Evolutionary conservation across 2,113 vertebrate genomes (phyloP).

Genomic region (Eclectus roratus): DNA sequence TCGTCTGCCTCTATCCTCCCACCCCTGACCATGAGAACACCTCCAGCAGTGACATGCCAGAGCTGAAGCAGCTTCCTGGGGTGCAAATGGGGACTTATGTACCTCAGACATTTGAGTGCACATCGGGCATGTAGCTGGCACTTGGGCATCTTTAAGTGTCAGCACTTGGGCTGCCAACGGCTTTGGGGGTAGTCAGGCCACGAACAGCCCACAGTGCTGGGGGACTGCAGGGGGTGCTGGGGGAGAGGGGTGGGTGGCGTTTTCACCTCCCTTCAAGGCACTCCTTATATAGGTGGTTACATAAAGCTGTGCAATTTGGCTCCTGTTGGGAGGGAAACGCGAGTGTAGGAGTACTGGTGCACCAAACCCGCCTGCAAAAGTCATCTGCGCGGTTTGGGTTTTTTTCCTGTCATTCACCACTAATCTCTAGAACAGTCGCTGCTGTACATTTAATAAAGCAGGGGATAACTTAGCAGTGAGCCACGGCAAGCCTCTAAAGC

Average conservation of each 20-base stretch:
- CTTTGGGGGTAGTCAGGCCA: accelerated
- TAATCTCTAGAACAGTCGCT: background rate
- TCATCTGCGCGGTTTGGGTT: background rate
- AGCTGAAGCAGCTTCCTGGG: background rate
- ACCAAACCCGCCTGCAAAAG: background rate
- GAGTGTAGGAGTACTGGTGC: background rate
- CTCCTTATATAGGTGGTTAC: constrained; percentile 32
- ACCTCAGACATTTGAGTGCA: background rate
- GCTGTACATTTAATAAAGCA: constrained; percentile 2
- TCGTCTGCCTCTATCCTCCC: background rate
- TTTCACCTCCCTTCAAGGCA: background rate
- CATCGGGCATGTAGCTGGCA: accelerated
- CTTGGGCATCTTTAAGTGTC: background rate
- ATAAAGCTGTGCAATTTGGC: constrained; percentile 38
- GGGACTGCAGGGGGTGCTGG: background rate
- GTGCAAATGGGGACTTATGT: accelerated
- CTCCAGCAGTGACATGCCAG: background rate
- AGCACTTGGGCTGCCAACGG: background rate
- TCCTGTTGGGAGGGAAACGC: background rate
- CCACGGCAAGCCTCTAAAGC: background rate
- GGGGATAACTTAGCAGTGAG: background rate
- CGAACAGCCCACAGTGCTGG: background rate
- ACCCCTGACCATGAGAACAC: accelerated
- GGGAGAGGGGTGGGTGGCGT: accelerated
- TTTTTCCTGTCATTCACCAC: background rate